phyloP scores from a whole-genome alignment of 1,140 invertebrate genomes.

The Pogonomyrmex californicus region DNA sequence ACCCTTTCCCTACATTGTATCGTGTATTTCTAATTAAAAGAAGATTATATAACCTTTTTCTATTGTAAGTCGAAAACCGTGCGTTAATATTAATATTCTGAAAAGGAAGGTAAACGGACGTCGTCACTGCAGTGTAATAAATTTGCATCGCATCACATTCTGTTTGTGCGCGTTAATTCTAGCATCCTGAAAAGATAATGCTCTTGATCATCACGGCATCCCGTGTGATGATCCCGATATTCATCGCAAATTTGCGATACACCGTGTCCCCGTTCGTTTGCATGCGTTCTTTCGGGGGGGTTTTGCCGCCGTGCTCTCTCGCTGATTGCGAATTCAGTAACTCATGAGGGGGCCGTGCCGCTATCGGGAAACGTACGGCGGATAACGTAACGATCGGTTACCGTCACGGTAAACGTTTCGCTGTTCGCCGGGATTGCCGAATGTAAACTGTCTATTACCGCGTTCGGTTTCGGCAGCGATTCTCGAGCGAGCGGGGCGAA shows the following conservation, averaged over 20 bases:
- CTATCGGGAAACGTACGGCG: constrained; percentile 66
- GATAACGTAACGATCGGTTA: constrained; percentile 70
- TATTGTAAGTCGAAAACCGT: background rate
- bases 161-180: background rate
- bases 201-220: background rate
- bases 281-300: background rate
- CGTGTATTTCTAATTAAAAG: background rate
- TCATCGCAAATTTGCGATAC: background rate
- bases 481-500: constrained; percentile 24
- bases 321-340: constrained; percentile 66
- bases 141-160: background rate
- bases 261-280: background rate
- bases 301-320: background rate
- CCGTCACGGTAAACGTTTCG: constrained; percentile 68
- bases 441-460: constrained; percentile 76
- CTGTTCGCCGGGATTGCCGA: constrained; percentile 69
- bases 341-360: constrained; percentile 54
- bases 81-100: background rate
- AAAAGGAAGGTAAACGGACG: background rate
- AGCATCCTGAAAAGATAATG: background rate
- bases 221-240: background rate
- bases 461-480: constrained; percentile 22
- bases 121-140: background rate
- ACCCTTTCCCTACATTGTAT: background rate
- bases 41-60: background rate